A percentile compares a stretch with the other conserved stretches of the same genome.
Evolutionary conservation across 2,113 vertebrate species (phyloP).

Genomic region (Orientallactaga bullata): DNA sequence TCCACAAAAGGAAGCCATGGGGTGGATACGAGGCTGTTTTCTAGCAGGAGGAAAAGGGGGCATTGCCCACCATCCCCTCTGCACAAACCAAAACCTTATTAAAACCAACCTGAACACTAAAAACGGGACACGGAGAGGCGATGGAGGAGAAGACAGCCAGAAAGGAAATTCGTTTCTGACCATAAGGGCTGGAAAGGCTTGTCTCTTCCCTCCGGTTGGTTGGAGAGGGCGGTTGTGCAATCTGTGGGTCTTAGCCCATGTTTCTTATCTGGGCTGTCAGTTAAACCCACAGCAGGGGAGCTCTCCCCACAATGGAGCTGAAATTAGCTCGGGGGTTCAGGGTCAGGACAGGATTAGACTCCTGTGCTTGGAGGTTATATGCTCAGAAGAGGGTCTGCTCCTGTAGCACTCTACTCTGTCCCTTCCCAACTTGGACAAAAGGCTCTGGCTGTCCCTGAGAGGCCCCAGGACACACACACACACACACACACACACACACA

Average conservation of each 20-base stretch:
- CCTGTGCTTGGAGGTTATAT: background rate
- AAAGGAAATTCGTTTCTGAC: conserved; percentile 67
- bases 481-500: too few relatives aligned
- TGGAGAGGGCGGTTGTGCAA: conserved; percentile 72
- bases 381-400: background rate
- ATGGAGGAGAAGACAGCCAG: background rate
- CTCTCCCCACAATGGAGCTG: background rate
- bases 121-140: conserved; percentile 41
- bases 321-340: background rate
- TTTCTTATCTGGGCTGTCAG: conserved; percentile 64
- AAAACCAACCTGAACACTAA: conserved; percentile 54
- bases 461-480: too few relatives aligned
- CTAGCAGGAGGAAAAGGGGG: background rate
- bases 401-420: background rate
- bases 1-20: background rate
- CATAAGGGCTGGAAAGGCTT: background rate
- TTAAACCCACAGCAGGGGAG: conserved; percentile 63
- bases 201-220: background rate
- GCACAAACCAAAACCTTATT: background rate
- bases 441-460: fast-evolving
- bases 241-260: background rate
- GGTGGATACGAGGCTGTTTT: background rate
- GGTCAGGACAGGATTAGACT: background rate
- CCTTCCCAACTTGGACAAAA: background rate
- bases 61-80: background rate